Evolutionary conservation across 1,140 invertebrate species (phyloP), one percentile per base, ranked within the genome.

Genomic region (Drosophila lacertosa): DNA sequence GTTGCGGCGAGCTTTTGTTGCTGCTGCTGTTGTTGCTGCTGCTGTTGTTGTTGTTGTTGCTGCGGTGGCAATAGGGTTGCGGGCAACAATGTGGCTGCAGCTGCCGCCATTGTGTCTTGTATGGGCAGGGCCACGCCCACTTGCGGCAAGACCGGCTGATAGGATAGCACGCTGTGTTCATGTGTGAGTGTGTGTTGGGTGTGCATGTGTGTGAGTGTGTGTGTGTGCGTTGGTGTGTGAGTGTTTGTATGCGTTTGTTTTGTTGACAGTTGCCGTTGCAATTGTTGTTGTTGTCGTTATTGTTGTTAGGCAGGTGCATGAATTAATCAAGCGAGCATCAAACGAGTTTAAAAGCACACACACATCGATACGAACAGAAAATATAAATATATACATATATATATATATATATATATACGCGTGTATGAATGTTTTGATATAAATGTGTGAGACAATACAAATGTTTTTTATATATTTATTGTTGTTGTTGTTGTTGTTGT

Each of bases 151-250:
- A 75, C 71, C 9, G 78, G 72, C 65, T 90, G 81, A 89, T 88
- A 89, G 37, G 81, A 89, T 40, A 91, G 72, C 54, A 88, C 90
- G 58, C 90, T 91, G 54, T 57, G 59, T 22, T 63, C 20, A 48
- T 13, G 3, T 20, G 18, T 47, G 16, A 50, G 44, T 4, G 13
- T 18, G 42, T 58, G 22, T 3, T 42, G 48, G 65, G 40, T 33
- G 15, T 68, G 48, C 16, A 60, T 40, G 29, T 13, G 22, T 40
- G 22, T 5, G 22, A 4, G 11, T 15, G 54, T 50, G 16, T 37
- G 5, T 48, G 22, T 5, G 15, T 37, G 29, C 24, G 32, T 53
- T 2, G 39, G 22, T 5, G 15, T 37, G 29, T 35, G 32, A 37
- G 51, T 40, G 0, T 32, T 2, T 35, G 33, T 60, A 9, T 33